phyloP scores from a whole-genome alignment of 2,113 vertebrate genomes.

The Xenopus laevis region DNA sequence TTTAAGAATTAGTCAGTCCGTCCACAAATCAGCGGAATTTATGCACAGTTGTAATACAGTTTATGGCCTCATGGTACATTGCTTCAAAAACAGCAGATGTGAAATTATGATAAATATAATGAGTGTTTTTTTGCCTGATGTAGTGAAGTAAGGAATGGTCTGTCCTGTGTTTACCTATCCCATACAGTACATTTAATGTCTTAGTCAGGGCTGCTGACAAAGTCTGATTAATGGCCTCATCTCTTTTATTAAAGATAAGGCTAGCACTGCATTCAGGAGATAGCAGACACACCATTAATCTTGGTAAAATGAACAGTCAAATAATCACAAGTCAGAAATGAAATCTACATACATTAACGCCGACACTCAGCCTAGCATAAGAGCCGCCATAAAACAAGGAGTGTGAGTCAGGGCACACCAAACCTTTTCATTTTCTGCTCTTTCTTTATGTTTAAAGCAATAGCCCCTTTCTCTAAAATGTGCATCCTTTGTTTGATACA shows the following conservation, averaged over 20 bases:
- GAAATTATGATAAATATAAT: constrained; percentile 99
- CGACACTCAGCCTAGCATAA: constrained; percentile 78
- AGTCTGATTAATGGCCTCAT: constrained; percentile 99
- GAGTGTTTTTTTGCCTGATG: constrained; percentile 87
- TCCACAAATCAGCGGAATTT: constrained; percentile 99
- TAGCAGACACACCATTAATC: constrained; percentile 98
- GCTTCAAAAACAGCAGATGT: constrained; percentile 99
- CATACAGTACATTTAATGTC: constrained; percentile 99
- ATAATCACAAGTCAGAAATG: constrained; percentile 99
- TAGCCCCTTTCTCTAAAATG: not conserved
- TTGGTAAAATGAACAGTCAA: constrained; percentile 98
- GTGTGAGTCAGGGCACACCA: constrained; percentile 55
- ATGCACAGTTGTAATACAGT: constrained; percentile 99
- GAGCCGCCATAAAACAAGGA: constrained; percentile 64
- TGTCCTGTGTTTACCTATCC: constrained; percentile 98
- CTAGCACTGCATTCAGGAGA: constrained; percentile 98
- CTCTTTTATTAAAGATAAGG: constrained; percentile 99
- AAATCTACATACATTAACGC: constrained; percentile 99
- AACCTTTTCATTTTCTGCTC: constrained; percentile 71
- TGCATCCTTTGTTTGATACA: not conserved
- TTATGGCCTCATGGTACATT: constrained; percentile 99
- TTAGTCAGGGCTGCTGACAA: constrained; percentile 97
- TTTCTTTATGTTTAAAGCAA: constrained; percentile 59
- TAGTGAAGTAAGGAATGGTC: constrained; percentile 84
- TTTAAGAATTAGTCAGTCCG: constrained; percentile 99